Evolutionary conservation across 1,140 invertebrate species (phyloP), one percentile per base, ranked within the genome.

Genomic region (Drosophila rufa): DNA sequence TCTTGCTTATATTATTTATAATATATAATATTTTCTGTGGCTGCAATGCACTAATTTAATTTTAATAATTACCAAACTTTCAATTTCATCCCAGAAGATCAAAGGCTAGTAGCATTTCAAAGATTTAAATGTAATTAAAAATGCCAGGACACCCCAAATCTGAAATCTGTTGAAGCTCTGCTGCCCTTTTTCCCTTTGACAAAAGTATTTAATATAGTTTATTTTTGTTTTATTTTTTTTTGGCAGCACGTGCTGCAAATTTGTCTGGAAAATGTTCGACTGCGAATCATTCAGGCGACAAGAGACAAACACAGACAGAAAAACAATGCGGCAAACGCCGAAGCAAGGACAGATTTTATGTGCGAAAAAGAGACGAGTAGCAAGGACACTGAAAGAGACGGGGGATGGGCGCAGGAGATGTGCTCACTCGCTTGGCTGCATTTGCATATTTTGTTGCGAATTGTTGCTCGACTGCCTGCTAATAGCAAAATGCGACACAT

Each of bases 371-470:
- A 51, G 19, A 30, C 17, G 69, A 11, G 11, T 33, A n/a, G 43
- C 17, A 38, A 55, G 51, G 51, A 55, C 51, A 19, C 12, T 12
- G n/a, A 19, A 17, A 4, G 46, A 15, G 45, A 36, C 17, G 9
- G 12, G 33, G 42, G 4, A 55, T 22, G 30, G n/a, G 15, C 22
- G 19, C 30, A 65, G 36, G 42, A 12, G 45, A 48, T 30, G 42
- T 65, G 62, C 71, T 83, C 73, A 80, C 80, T 83, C 80, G 77
- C 80, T 89, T 75, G 73, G 69, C 73, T 87, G 84, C 71, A 87
- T 89, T 87, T 87, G 84, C 77, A 87, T 84, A 87, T 89, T 89
- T 89, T 84, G 84, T 83, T 78, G 80, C 80, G 62, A 87, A 87
- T 87, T 85, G 82, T 84, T 89, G 79, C 80, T 87, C 70, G 75